Percentiles rank a stretch among this genome's conserved stretches.
phyloP scores from a whole-genome alignment of 2,888 invertebrate species.

The Cephus rjabovi region DNA sequence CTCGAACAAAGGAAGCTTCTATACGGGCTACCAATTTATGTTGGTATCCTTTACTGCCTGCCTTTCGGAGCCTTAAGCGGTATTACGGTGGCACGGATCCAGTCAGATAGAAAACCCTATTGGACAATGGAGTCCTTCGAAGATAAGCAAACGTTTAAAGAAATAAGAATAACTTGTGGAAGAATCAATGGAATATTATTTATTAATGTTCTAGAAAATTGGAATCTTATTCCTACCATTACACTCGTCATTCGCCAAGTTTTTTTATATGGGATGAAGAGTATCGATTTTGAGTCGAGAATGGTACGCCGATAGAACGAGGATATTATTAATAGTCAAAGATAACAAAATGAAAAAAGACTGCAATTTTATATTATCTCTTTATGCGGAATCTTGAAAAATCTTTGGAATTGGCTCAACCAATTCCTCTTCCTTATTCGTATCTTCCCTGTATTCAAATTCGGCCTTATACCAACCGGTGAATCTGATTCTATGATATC shows the following conservation, averaged over 20 bases:
- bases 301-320: neutral
- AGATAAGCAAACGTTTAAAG: neutral
- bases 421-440: neutral
- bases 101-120: neutral
- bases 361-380: neutral
- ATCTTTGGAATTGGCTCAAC: neutral
- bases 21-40: constrained; percentile 23
- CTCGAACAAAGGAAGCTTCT: constrained; percentile 24
- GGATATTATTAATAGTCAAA: neutral
- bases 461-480: constrained; percentile 22
- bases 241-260: neutral
- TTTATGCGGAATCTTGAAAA: neutral
- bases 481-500: constrained; percentile 24
- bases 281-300: neutral
- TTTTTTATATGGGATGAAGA: neutral
- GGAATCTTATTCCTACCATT: neutral
- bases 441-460: constrained; percentile 30
- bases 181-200: neutral
- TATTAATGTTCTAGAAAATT: neutral
- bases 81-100: constrained; percentile 17
- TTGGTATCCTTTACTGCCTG: constrained; percentile 23
- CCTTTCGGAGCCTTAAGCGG: constrained; percentile 19
- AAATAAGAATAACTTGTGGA: neutral
- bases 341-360: neutral
- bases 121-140: neutral